Conservation (phyloP, 2,797 vertebrate species). For the Melopsittacus undulatus region DNA sequence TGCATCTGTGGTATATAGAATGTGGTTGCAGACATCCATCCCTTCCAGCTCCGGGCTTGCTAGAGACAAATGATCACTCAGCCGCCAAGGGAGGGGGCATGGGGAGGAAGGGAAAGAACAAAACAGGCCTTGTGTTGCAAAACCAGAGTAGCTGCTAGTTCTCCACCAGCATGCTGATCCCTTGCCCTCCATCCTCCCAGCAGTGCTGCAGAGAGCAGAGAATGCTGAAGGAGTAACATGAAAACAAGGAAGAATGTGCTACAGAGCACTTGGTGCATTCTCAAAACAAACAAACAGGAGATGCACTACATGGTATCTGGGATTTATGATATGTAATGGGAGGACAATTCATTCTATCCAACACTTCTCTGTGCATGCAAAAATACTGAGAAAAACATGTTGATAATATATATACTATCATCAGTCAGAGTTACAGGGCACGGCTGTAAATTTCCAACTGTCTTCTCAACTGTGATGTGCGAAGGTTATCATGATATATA, state of each 20-base stretch:
- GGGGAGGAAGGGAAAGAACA: neutral
- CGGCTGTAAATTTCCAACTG: neutral
- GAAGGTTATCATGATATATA: neutral
- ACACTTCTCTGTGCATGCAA: neutral
- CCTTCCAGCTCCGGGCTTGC: neutral
- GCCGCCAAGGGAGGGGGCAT: neutral
- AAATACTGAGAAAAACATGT: neutral
- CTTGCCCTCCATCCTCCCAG: neutral
- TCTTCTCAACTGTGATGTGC: neutral
- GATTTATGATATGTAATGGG: neutral
- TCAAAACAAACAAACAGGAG: neutral
- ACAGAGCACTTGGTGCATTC: neutral
- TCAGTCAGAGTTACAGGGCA: neutral
- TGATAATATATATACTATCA: neutral
- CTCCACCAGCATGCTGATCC: neutral
- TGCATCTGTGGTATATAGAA: neutral
- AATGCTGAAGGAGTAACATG: neutral
- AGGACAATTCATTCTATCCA: neutral
- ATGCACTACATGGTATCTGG: fast-evolving
- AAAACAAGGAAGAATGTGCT: neutral
- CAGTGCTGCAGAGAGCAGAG: neutral
- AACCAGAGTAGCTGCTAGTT: neutral
- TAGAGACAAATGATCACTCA: neutral
- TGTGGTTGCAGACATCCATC: neutral
- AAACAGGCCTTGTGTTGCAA: neutral